Evolutionary conservation across 2,113 vertebrate species (phyloP).

Genomic region (Eubucco bourcierii): DNA sequence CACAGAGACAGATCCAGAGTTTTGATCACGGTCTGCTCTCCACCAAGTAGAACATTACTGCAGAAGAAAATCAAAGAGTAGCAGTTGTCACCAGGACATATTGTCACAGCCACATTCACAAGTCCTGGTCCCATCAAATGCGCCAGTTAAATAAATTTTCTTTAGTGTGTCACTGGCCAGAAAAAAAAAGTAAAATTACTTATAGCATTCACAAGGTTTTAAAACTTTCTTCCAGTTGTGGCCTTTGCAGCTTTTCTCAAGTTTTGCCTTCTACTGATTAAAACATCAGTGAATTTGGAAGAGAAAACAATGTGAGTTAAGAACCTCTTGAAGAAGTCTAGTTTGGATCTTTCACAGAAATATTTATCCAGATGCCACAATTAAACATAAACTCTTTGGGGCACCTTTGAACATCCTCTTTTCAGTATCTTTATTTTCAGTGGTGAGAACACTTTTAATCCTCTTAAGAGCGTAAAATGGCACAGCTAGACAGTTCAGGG

Average conservation of each 20-base stretch:
- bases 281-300: neutral
- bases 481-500: neutral
- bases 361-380: neutral
- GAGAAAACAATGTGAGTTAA: neutral
- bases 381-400: neutral
- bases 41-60: neutral
- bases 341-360: neutral
- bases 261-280: neutral
- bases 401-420: neutral
- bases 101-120: neutral
- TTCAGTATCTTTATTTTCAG: neutral
- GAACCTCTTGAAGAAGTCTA: neutral
- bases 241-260: neutral
- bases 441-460: neutral
- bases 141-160: neutral
- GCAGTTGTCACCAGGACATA: neutral
- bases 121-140: neutral
- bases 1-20: accelerated
- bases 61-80: neutral
- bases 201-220: neutral
- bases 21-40: neutral
- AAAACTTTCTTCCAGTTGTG: neutral
- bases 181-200: neutral
- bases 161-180: neutral
- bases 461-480: neutral